These are phyloP conservation scores for Drosophila athabasca DNA, from an alignment of 1,140 invertebrate genomes.

Conservation along the genomic window DNA sequence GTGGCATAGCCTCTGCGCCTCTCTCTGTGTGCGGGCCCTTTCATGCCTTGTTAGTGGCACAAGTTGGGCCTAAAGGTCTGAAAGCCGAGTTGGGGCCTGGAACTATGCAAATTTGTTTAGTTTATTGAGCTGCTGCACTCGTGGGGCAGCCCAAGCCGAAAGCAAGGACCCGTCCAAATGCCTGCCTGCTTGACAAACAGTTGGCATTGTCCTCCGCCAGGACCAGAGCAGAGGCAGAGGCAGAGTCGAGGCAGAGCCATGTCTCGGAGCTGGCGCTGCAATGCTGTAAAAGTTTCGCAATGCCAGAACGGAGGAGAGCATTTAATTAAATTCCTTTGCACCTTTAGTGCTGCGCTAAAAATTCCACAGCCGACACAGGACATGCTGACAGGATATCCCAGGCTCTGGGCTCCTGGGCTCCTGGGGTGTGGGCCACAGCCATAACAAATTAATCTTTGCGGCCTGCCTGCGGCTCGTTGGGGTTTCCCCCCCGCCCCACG, in stretches of 20 bases:
- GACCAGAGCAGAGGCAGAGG: background rate
- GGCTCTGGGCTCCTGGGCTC: slow-evolving; percentile 13
- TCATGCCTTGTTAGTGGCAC: too few relatives aligned
- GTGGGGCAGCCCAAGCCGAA: slow-evolving; percentile 14
- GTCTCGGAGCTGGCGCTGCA: slow-evolving; percentile 20
- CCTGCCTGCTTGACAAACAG: slow-evolving; percentile 42
- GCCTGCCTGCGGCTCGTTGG: slow-evolving; percentile 23
- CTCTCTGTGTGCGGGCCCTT: too few relatives aligned
- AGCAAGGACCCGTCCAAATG: slow-evolving; percentile 39
- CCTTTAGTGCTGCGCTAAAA: slow-evolving; percentile 81
- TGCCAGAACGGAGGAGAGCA: slow-evolving; percentile 42
- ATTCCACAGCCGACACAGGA: slow-evolving; percentile 57
- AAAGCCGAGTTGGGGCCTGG: slow-evolving; percentile 5
- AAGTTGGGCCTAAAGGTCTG: too few relatives aligned
- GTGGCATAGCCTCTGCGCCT: too few relatives aligned
- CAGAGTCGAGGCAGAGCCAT: background rate
- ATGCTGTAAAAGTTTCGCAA: slow-evolving; percentile 60
- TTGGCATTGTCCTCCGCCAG: slow-evolving; percentile 40
- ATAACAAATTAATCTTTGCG: slow-evolving; percentile 81
- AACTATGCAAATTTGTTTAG: slow-evolving; percentile 67
- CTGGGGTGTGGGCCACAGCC: background rate
- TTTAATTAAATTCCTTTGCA: slow-evolving; percentile 82
- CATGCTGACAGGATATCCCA: slow-evolving; percentile 28
- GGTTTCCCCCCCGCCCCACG: too few relatives aligned
- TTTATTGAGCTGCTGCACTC: slow-evolving; percentile 59